Conservation (phyloP, 1,140 invertebrate genomes). For the Armadillidium nasatum region DNA sequence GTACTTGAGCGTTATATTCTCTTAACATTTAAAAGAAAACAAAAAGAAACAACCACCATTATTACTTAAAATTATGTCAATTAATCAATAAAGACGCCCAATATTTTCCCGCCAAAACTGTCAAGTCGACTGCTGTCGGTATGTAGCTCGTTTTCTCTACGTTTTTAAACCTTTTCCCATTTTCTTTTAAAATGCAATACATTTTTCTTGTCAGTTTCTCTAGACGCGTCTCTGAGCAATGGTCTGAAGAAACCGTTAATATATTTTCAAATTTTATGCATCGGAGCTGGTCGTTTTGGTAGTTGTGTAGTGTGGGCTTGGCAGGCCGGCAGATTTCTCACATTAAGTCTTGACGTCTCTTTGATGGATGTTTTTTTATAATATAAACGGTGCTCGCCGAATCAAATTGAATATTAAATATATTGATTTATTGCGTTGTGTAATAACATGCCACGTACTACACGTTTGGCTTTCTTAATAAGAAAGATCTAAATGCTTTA, state of each 20-base stretch:
- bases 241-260: not conserved
- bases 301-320: not conserved
- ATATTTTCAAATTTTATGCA: constrained; percentile 4
- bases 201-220: not conserved
- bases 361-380: constrained; percentile 1
- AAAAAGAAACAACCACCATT: constrained; percentile 1
- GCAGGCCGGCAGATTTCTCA: not conserved
- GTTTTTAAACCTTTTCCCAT: constrained; percentile 9
- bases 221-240: not conserved
- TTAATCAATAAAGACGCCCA: constrained; percentile 12
- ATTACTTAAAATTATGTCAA: constrained; percentile 14
- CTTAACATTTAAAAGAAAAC: not conserved
- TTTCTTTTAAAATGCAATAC: constrained; percentile 4
- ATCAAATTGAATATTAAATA: not conserved
- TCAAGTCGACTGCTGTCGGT: not conserved
- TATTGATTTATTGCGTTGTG: not conserved
- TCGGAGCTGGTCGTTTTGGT: not conserved
- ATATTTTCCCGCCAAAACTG: constrained; percentile 12
- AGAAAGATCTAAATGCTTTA: not conserved
- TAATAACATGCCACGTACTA: not conserved
- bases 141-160: constrained; percentile 1
- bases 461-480: not conserved
- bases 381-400: not conserved
- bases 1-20: not conserved
- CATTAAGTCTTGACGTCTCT: not conserved